Conservation (phyloP, 2,888 invertebrate species). For the Chironomus tentans region DNA sequence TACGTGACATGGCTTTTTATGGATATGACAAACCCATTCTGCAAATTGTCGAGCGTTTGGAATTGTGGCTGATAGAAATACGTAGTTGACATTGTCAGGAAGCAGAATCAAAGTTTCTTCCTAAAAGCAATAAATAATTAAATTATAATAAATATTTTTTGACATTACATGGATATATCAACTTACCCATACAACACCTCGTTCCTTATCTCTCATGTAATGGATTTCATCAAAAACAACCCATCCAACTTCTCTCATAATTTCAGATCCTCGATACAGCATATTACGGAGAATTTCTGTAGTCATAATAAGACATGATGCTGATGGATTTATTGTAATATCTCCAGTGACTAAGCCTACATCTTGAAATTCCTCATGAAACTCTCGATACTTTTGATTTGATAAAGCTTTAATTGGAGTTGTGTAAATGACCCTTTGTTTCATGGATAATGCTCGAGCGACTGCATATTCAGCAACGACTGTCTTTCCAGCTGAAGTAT, state of each 20-base stretch:
- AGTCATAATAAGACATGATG: conserved; percentile 98
- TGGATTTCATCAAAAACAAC: conserved; percentile 99
- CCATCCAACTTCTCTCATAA: conserved; percentile 99
- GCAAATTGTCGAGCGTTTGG: conserved; percentile 96
- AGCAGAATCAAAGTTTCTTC: conserved; percentile 90
- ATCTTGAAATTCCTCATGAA: conserved; percentile 94
- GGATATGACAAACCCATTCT: conserved; percentile 89
- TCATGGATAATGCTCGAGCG: conserved; percentile 83
- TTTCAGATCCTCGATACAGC: conserved; percentile 96
- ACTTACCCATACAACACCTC: conserved; percentile 88
- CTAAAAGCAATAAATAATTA: too few relatives aligned
- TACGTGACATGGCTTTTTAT: conserved; percentile 96
- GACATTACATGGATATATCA: too few relatives aligned
- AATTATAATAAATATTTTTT: too few relatives aligned
- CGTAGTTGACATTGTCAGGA: conserved; percentile 96
- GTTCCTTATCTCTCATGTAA: conserved; percentile 98
- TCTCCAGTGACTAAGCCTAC: conserved; percentile 98
- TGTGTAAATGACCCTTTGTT: conserved; percentile 98
- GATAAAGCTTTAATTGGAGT: conserved; percentile 99
- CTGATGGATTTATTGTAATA: conserved; percentile 97
- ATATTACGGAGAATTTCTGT: conserved; percentile 99
- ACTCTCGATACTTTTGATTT: conserved; percentile 98
- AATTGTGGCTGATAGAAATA: conserved; percentile 97
- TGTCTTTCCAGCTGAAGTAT: conserved; percentile 78
- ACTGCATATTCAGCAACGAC: conserved; percentile 68